These are phyloP conservation scores for Fissipunctia ypsillon DNA, from an alignment of 2,888 invertebrate genomes.

Conservation along the genomic window DNA sequence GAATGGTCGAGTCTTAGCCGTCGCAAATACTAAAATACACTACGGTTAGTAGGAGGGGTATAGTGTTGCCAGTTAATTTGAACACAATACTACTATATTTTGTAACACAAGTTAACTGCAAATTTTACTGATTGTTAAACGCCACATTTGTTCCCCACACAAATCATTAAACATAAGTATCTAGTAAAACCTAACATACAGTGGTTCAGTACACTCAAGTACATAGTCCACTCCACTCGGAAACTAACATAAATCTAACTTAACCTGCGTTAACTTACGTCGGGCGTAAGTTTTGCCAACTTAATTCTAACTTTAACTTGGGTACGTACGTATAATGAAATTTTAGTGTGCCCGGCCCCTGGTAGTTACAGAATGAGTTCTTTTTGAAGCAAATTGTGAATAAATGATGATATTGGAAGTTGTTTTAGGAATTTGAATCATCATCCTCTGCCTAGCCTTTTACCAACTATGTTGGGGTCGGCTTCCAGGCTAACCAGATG, in stretches of 20 bases:
- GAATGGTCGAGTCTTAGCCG: too few species aligned
- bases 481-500: too few species aligned
- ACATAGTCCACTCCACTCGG: constrained; percentile 71
- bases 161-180: constrained; percentile 32
- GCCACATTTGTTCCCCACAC: neutral
- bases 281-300: constrained; percentile 76
- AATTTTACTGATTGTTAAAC: neutral
- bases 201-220: constrained; percentile 37
- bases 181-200: constrained; percentile 18
- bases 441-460: too few species aligned
- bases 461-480: too few species aligned
- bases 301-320: constrained; percentile 79
- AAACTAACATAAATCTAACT: constrained; percentile 82
- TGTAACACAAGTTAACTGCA: neutral
- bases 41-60: too few species aligned
- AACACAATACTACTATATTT: too few species aligned
- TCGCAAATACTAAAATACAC: too few species aligned
- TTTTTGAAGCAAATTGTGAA: constrained; percentile 40
- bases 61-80: too few species aligned
- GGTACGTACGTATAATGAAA: constrained; percentile 69
- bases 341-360: constrained; percentile 61
- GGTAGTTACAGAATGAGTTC: constrained; percentile 28
- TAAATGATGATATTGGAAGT: constrained; percentile 21
- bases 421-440: neutral
- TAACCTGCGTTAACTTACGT: constrained; percentile 79